Conservation (phyloP, 2,888 invertebrate species). For the Dendrolimus pini region DNA sequence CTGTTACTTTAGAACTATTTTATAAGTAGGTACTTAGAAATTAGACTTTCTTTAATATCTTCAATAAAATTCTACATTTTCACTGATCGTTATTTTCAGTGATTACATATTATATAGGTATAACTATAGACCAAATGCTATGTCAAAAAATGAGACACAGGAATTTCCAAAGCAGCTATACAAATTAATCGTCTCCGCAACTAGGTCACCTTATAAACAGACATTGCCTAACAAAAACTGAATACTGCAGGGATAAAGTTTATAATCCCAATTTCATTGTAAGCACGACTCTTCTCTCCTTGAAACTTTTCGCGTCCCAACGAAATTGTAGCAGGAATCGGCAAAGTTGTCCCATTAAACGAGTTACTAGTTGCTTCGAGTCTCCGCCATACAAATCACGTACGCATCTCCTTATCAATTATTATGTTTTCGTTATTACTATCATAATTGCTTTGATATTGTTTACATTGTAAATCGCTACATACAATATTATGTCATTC, state of each 20-base stretch:
- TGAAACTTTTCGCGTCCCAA: not conserved
- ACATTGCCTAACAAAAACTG: not conserved
- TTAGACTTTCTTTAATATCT: too few species aligned
- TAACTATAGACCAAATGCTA: too few species aligned
- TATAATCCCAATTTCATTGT: not conserved
- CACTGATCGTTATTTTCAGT: too few species aligned
- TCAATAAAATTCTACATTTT: too few species aligned
- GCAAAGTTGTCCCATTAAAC: not conserved
- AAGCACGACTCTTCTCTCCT: not conserved
- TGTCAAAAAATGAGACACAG: too few species aligned
- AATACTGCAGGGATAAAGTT: not conserved
- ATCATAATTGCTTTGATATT: not conserved
- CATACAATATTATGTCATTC: not conserved
- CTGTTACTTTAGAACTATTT: too few species aligned
- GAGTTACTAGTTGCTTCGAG: slow-evolving; percentile 6
- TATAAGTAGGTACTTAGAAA: too few species aligned
- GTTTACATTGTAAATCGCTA: not conserved
- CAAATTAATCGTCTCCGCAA: not conserved
- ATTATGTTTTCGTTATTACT: slow-evolving; percentile 22
- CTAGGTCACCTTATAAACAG: not conserved
- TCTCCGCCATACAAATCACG: slow-evolving; percentile 49
- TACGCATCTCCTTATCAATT: slow-evolving; percentile 55
- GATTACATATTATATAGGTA: too few species aligned
- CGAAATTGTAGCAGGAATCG: not conserved
- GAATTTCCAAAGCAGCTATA: too few species aligned